Evolutionary conservation across 2,888 invertebrate genomes (phyloP).

Genomic region (Anoplius nigerrimus): DNA sequence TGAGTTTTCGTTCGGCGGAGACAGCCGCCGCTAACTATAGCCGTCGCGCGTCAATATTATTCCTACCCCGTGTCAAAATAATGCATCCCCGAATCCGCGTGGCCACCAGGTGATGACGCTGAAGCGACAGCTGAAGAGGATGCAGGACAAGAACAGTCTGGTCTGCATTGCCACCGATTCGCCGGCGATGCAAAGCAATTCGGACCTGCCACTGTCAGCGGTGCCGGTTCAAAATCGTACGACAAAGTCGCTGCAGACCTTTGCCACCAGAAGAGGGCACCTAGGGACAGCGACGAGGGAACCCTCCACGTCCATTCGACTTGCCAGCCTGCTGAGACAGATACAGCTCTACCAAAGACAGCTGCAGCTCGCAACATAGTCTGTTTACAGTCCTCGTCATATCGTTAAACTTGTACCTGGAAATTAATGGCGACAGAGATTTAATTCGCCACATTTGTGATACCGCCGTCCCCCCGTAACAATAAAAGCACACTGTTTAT

Average conservation of each 20-base stretch:
- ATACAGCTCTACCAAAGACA: conserved; percentile 70
- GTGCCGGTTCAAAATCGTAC: conserved; percentile 22
- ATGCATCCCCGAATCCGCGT: too few relatives aligned
- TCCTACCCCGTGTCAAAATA: too few relatives aligned
- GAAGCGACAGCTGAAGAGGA: conserved; percentile 64
- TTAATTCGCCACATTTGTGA: too few relatives aligned
- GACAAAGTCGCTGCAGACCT: conserved; percentile 13
- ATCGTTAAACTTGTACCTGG: too few relatives aligned
- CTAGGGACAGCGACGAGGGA: conserved; percentile 33
- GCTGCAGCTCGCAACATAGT: conserved; percentile 40
- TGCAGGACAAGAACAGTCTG: conserved; percentile 65
- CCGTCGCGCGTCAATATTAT: too few relatives aligned
- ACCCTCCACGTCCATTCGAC: conserved; percentile 58
- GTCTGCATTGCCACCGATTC: conserved; percentile 62
- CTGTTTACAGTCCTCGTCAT: neutral
- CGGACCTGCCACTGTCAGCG: conserved; percentile 4
- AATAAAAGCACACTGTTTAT: conserved; percentile 28
- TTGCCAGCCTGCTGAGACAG: conserved; percentile 65
- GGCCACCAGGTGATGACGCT: conserved; percentile 66
- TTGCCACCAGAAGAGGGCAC: conserved; percentile 8
- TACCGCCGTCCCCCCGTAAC: too few relatives aligned
- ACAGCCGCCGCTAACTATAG: too few relatives aligned
- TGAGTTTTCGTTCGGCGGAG: conserved; percentile 40
- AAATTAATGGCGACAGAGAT: too few relatives aligned
- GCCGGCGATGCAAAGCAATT: conserved; percentile 17